Evolutionary conservation across 1,140 invertebrate genomes (phyloP).

Genomic region (Ruditapes philippinarum): DNA sequence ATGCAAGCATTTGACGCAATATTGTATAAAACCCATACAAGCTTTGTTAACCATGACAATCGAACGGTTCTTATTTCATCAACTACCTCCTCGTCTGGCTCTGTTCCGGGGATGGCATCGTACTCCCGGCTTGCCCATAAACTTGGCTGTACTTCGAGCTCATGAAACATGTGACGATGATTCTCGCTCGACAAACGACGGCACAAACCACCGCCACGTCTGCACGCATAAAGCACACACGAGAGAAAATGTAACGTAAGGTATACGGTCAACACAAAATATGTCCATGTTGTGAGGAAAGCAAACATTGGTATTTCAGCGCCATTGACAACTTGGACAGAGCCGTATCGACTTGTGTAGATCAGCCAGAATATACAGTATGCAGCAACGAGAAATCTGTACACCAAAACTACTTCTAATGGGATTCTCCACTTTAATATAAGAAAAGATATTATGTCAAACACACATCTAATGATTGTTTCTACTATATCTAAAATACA

Average conservation of each 20-base stretch:
- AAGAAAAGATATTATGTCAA: neutral
- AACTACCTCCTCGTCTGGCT: slow-evolving; percentile 28
- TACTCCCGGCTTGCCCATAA: slow-evolving; percentile 24
- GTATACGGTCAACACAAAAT: slow-evolving; percentile 75
- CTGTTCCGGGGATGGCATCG: neutral
- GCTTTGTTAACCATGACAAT: slow-evolving; percentile 74
- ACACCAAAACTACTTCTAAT: slow-evolving; percentile 56
- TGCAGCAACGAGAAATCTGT: slow-evolving; percentile 65
- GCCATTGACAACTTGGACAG: neutral
- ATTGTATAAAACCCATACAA: slow-evolving; percentile 79
- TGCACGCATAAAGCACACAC: slow-evolving; percentile 45
- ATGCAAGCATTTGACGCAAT: slow-evolving; percentile 69
- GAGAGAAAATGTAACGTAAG: slow-evolving; percentile 71
- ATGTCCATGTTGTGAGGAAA: slow-evolving; percentile 82
- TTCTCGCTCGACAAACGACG: slow-evolving; percentile 16
- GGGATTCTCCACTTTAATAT: slow-evolving; percentile 73
- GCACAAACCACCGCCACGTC: neutral
- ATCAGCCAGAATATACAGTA: slow-evolving; percentile 64
- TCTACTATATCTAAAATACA: too few relatives aligned
- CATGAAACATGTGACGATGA: slow-evolving; percentile 37
- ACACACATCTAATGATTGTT: too few relatives aligned
- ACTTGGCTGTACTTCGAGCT: slow-evolving; percentile 18
- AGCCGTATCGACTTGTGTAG: neutral
- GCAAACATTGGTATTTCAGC: slow-evolving; percentile 61
- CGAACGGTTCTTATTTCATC: slow-evolving; percentile 30